Percentiles rank a stretch among this genome's conserved stretches.
These are phyloP conservation scores for Xenentodon cancila DNA, from an alignment of 2,797 vertebrate genomes.

Conservation along the genomic window DNA sequence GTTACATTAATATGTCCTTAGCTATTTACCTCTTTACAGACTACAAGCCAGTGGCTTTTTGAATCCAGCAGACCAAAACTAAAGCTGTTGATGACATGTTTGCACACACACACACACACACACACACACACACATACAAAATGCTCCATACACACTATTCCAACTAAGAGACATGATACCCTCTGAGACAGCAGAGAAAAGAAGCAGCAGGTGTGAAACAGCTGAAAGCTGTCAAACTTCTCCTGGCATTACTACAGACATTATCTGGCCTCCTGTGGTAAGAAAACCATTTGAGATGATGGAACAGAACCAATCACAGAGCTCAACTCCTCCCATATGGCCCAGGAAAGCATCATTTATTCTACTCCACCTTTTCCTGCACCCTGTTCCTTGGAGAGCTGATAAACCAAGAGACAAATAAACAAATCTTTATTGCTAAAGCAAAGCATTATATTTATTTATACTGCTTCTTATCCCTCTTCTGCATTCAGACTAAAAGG, in stretches of 20 bases:
- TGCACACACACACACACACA: background rate
- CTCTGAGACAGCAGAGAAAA: constrained; percentile 14
- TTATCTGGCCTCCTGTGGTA: constrained; percentile 54
- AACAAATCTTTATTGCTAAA: constrained; percentile 45
- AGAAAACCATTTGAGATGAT: constrained; percentile 54
- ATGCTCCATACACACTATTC: constrained; percentile 2
- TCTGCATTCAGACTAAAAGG: constrained; percentile 15
- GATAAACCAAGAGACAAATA: constrained; percentile 50
- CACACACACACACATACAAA: background rate
- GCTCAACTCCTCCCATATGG: constrained; percentile 49
- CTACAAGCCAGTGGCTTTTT: constrained; percentile 26
- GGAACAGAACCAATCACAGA: constrained; percentile 55
- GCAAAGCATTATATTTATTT: constrained; percentile 59
- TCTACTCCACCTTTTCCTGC: constrained; percentile 52
- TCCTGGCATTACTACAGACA: constrained; percentile 48
- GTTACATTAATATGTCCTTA: constrained; percentile 57
- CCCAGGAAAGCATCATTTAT: constrained; percentile 52
- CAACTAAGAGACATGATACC: constrained; percentile 22
- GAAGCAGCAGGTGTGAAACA: constrained; percentile 74
- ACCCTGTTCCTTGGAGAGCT: constrained; percentile 43
- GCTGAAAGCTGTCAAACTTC: constrained; percentile 53
- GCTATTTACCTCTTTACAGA: constrained; percentile 38
- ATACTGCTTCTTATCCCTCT: constrained; percentile 5
- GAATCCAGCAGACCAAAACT: constrained; percentile 28
- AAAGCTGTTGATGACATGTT: constrained; percentile 20